Evolutionary conservation across 1,140 invertebrate species (phyloP), one percentile per base, ranked within the genome.

Genomic region (Pseudoatta argentina): DNA sequence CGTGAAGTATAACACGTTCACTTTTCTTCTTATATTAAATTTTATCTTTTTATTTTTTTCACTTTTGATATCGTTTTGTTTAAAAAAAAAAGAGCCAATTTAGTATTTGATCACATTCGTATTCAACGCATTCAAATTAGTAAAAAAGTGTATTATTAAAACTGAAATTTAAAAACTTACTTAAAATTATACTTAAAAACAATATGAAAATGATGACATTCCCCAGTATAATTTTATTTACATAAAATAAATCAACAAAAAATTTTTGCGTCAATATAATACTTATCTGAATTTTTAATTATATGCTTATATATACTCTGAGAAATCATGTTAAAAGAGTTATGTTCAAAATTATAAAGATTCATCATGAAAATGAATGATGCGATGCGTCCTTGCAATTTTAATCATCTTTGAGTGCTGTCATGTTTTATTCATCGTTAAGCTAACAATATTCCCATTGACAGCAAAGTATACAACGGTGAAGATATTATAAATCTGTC

Each of bases 401-500:
- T 51, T 61, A 51, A 64, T 78, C 44, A 59, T 21, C 21, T 48
- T 24, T 14, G 34, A 39, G 34, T 39, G 34, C 14, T 18, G 14
- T 8, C 7, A 44, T 12, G 55, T 59, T 59, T 76, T 16, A 51
- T 48, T 73, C 73, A 76, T 76, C 30, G n/a, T 76, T 59, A 61
- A 61, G 16, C 30, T 44, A 21, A 78, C 75, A 77, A 77, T 77
- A 77, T 63, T 77, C 39, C 24, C 34, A 39, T 78, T 78, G 75
- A 51, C 75, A 64, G 44, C 27, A 51, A 66, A 51, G 12, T 48
- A 48, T 59, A 39, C 10, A 12, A 34, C 24, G 39, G 7, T 48
- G 14, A 21, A 64, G 75, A 78, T 51, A 64, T 77, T 64, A 63
- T 78, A 78, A 78, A 78, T 66, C 39, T 77, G 12, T 78, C 59